Base-by-base conservation (phyloP, 2,113 vertebrate genomes). In the Thinocorus orbignyianus region DNA sequence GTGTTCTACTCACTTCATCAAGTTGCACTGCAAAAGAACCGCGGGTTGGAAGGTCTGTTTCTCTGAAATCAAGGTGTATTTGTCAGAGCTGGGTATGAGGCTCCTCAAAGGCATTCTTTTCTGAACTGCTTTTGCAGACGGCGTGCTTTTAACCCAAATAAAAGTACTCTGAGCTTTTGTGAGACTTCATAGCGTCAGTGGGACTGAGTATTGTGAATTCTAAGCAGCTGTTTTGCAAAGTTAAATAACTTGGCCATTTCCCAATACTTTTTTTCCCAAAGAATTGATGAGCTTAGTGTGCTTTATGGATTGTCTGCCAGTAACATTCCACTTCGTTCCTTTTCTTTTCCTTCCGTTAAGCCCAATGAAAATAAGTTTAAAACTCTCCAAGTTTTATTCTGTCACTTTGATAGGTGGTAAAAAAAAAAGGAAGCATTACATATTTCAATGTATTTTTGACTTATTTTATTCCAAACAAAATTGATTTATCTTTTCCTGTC, bases 171-270 rank as follows among this genome's bases (percentile, higher is more conserved):
- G 42, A 81, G 25, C 25, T 86, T 83, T 41, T 66, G 22, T 61
- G 35, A 79, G 52, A 35, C 4, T 92, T 81, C n/a, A 6, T 44
- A 62, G 48, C 13, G 41, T 71, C 37, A 54, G 16, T 69, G 14
- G 33, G 81, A 39, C 55, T 81, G n/a, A 79, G 8, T 62, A 41
- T 16, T 71, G 31, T 88, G 60, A 54, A 65, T 72, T 4, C 64
- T 91, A 57, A 80, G 54, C 41, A 85, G 52, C 37, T 88, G 46
- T 65, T 87, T 83, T 78, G 33, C 17, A 42, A 90, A 62, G 48
- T 81, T 92, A 89, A 93, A 82, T 82, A 79, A 57, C 62, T 79
- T 93, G 73, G 37, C 61, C 9, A 10, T 82, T 96, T 91, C 60
- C 39, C 74, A 80, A 12, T 55, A 8, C 28, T 52, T 81, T 77